Percentiles rank a stretch among this genome's conserved stretches.
Conservation (phyloP, 2,113 vertebrate species). For the Struthidea cinerea region DNA sequence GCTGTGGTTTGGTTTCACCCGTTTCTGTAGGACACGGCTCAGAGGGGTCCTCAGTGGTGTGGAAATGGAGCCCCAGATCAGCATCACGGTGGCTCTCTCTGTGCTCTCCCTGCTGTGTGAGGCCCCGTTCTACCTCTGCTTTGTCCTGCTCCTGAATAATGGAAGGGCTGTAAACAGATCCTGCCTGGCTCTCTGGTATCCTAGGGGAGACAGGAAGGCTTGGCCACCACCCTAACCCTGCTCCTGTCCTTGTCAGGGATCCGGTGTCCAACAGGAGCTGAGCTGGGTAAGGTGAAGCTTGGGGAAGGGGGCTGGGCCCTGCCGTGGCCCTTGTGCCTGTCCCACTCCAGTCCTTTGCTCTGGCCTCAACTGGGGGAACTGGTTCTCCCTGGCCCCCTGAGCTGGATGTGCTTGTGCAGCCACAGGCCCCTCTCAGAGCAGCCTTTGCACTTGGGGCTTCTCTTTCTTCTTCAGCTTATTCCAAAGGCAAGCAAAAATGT, state of each 20-base stretch:
- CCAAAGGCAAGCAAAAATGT: neutral
- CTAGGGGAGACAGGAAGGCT: neutral
- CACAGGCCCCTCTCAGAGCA: fast-evolving
- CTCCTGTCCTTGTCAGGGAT: neutral
- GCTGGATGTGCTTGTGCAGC: neutral
- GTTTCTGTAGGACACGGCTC: fast-evolving
- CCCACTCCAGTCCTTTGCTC: neutral
- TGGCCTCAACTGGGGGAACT: neutral
- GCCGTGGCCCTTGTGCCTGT: fast-evolving
- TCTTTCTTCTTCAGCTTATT: neutral
- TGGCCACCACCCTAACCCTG: neutral
- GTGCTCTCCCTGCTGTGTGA: neutral
- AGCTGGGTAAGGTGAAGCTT: neutral
- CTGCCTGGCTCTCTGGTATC: neutral
- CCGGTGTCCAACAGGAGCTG: neutral
- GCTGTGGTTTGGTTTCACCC: neutral
- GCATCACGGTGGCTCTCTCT: fast-evolving
- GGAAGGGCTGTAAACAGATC: neutral
- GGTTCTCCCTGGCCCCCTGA: fast-evolving
- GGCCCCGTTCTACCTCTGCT: neutral
- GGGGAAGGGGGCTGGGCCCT: neutral
- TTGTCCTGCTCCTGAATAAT: constrained; percentile 32
- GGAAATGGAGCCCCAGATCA: neutral
- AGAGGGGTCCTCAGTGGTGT: neutral
- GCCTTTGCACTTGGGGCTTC: neutral